Evolutionary conservation across 2,888 invertebrate genomes (phyloP).

Genomic region (Plusia festucae): DNA sequence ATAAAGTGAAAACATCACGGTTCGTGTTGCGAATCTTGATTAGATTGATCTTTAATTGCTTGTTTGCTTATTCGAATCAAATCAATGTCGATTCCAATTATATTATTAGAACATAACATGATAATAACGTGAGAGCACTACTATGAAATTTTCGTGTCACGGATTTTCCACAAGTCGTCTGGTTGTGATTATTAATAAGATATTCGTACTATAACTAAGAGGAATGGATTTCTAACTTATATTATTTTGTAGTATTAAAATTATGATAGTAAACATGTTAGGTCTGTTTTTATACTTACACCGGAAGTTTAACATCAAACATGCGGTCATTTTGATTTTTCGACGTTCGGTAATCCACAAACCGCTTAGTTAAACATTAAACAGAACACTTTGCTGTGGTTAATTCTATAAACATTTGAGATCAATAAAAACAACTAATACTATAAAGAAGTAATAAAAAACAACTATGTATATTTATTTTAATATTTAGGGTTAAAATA

Average conservation of each 20-base stretch:
- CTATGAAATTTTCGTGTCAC: too few relatives aligned
- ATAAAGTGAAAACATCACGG: slow-evolving; percentile 43
- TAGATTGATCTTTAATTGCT: slow-evolving; percentile 39
- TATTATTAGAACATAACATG: neutral
- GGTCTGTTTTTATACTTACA: slow-evolving; percentile 12
- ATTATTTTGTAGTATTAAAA: too few relatives aligned
- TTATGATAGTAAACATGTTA: slow-evolving; percentile 1
- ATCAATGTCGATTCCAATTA: neutral
- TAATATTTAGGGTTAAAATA: neutral
- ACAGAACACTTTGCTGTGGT: slow-evolving; percentile 47
- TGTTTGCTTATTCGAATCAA: slow-evolving; percentile 6
- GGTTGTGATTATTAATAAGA: too few relatives aligned
- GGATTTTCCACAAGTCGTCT: too few relatives aligned
- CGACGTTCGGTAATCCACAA: slow-evolving; percentile 50
- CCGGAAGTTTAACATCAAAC: slow-evolving; percentile 33
- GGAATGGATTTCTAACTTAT: neutral
- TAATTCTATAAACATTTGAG: slow-evolving; percentile 28
- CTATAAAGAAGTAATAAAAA: too few relatives aligned
- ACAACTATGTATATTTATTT: too few relatives aligned
- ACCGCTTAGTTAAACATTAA: slow-evolving; percentile 35
- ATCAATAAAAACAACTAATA: slow-evolving; percentile 16
- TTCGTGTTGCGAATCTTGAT: slow-evolving; percentile 38
- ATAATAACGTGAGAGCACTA: neutral
- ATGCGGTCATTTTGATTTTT: slow-evolving; percentile 57
- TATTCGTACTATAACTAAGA: too few relatives aligned